These are phyloP conservation scores for Dryobota labecula DNA, from an alignment of 2,888 invertebrate genomes.

Conservation along the genomic window DNA sequence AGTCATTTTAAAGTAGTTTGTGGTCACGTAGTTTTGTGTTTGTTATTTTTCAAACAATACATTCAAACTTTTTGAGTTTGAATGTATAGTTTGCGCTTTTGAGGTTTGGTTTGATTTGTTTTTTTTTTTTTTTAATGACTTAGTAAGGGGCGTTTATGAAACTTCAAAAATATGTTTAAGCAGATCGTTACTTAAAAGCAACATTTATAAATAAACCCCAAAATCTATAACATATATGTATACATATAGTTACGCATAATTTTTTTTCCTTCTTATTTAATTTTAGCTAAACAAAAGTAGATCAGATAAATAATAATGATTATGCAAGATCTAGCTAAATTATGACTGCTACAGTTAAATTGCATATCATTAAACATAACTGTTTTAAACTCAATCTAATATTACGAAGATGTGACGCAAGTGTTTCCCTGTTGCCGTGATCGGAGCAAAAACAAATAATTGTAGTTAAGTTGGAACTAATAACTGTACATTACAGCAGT, in stretches of 20 bases:
- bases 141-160: background rate
- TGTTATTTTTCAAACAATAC: background rate
- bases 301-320: constrained; percentile 7
- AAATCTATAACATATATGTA: background rate
- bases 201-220: background rate
- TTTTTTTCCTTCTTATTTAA: background rate
- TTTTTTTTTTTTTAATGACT: too few species aligned
- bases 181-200: background rate
- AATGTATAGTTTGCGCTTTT: too few species aligned
- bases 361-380: constrained; percentile 29
- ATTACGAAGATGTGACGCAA: constrained; percentile 25
- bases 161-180: background rate
- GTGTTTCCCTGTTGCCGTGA: constrained; percentile 18
- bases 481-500: constrained; percentile 26
- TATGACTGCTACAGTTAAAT: constrained; percentile 6
- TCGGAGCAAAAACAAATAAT: constrained; percentile 32
- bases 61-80: too few species aligned
- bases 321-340: constrained; percentile 14
- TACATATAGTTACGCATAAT: background rate
- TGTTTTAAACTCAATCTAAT: constrained; percentile 14
- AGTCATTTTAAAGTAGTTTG: background rate
- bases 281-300: too few species aligned
- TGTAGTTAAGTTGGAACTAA: constrained; percentile 27
- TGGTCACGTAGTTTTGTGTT: background rate
- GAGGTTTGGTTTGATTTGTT: too few species aligned